Evolutionary conservation across 2,113 vertebrate species (phyloP), one percentile per base, ranked within the genome.

Genomic region (Boleophthalmus pectinirostris): DNA sequence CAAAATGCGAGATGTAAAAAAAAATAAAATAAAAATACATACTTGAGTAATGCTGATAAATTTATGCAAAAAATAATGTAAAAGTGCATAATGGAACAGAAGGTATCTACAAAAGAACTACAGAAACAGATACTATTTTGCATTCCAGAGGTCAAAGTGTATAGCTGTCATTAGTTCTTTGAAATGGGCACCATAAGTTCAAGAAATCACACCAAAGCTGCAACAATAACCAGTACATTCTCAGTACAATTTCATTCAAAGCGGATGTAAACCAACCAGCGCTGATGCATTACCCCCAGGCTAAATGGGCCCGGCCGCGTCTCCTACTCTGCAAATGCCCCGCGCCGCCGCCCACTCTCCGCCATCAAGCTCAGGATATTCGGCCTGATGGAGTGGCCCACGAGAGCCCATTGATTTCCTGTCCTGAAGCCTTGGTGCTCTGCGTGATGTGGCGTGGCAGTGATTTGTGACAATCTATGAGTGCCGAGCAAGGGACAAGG

Each of bases 331-430:
- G 54, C 74, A 83, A 82, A 79, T 73, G 54, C 25, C 72, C 60
- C 7, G 13, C 60, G 43, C 46, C 70, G 21, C 70, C 56, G 66
- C 73, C 70, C 70, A 67, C 72, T 76, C 80, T 68, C 57, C n/a
- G 68, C 83, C 77, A 86, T 83, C 82, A 82, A 74, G 74, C 77
- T 72, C 38, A 70, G 88, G 87, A 91, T 89, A 88, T 87, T 85
- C 79, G 78, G 84, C 70, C 79, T 87, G 90, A 92, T 90, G 78
- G 85, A 91, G 82, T 73, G 71, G 83, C 81, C 86, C 82, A 77
- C 75, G 85, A 90, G 88, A 81, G 70, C 68, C 66, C 83, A 93
- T 93, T 88, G 92, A 93, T 92, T 92, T 93, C 77, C 83, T 83
- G 86, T 90, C 87, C 67, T 29, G 66, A 69, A 66, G 51, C 68